Evolutionary conservation across 2,113 vertebrate species (phyloP).

Genomic region (Protobothrops flavoviridis): DNA sequence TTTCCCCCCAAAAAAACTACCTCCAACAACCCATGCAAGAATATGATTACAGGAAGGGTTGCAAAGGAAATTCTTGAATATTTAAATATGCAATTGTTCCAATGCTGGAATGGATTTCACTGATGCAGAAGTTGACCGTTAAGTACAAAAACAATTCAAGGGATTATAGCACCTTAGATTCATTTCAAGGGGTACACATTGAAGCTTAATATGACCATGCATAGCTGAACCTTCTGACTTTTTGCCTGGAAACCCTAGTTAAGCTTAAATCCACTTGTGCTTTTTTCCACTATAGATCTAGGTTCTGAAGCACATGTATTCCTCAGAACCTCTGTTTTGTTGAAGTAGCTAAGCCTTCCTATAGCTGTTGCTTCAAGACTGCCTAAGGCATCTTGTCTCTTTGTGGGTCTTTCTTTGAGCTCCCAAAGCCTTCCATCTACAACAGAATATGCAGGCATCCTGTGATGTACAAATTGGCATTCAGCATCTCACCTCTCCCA

Average conservation of each 20-base stretch:
- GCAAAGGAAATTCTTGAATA: not conserved
- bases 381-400: slow-evolving; percentile 51
- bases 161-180: not conserved
- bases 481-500: not conserved
- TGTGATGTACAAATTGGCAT: not conserved
- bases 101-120: not conserved
- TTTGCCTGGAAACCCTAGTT: not conserved
- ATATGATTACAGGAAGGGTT: not conserved
- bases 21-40: not conserved
- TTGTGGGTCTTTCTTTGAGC: slow-evolving; percentile 13
- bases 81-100: not conserved
- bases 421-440: not conserved
- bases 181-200: not conserved
- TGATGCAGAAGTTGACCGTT: not conserved
- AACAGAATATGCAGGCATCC: not conserved
- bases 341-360: slow-evolving; percentile 45
- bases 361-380: slow-evolving; percentile 38
- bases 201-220: not conserved
- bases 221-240: not conserved
- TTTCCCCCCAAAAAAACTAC: not conserved
- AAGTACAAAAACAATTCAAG: not conserved
- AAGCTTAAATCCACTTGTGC: slow-evolving; percentile 10
- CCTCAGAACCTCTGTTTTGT: slow-evolving; percentile 41
- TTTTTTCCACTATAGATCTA: slow-evolving; percentile 12
- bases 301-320: slow-evolving; percentile 15